These are phyloP conservation scores for Drosophila anomalata DNA, from an alignment of 2,888 invertebrate genomes.

Conservation along the genomic window DNA sequence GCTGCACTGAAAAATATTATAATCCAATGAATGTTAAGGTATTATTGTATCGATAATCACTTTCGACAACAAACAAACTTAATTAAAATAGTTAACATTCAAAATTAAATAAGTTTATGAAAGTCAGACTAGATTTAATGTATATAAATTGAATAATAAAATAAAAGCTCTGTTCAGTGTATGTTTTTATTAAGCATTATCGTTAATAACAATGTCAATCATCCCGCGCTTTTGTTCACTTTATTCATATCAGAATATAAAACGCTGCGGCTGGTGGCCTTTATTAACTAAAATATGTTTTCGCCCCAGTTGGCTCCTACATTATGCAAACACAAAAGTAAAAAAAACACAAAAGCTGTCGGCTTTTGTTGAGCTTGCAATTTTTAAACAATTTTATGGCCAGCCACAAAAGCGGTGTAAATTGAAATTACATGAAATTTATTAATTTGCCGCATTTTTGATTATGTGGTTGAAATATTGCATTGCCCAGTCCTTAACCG, in stretches of 20 bases:
- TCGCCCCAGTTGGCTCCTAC: conserved; percentile 3
- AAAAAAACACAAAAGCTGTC: conserved; percentile 10
- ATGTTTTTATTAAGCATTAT: neutral
- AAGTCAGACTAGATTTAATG: neutral
- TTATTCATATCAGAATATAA: conserved; percentile 16
- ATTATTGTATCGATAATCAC: neutral
- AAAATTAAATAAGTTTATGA: neutral
- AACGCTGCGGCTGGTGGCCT: conserved; percentile 8
- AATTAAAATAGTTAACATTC: neutral
- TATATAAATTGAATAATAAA: neutral
- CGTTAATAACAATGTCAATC: conserved; percentile 20
- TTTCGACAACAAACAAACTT: neutral
- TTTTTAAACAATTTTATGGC: conserved; percentile 28
- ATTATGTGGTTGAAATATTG: conserved; percentile 50
- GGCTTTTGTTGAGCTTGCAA: conserved; percentile 23
- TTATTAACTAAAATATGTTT: conserved; percentile 34
- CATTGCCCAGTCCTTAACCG: conserved; percentile 17
- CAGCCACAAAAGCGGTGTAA: conserved; percentile 25
- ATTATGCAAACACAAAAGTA: conserved; percentile 23
- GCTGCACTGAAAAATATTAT: neutral
- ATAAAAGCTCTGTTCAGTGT: neutral
- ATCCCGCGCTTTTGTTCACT: conserved; percentile 3
- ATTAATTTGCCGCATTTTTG: conserved; percentile 58
- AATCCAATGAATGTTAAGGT: neutral
- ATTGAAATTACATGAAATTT: conserved; percentile 50